phyloP scores from a whole-genome alignment of 1,140 invertebrate genomes.

The Ptiloglossa arizonensis region DNA sequence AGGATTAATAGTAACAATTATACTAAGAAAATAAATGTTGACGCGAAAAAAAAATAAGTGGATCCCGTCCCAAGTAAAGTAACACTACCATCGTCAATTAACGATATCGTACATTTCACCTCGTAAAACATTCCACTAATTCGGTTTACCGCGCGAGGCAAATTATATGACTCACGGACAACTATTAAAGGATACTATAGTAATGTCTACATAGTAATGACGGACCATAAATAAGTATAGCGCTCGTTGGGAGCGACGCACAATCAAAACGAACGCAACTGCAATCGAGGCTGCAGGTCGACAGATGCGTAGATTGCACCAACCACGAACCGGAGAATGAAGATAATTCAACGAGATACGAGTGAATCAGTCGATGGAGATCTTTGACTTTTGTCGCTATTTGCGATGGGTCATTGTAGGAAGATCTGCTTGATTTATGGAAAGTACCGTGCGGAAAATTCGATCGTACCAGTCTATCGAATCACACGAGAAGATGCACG shows the following conservation, averaged over 20 bases:
- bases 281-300: slow-evolving; percentile 17
- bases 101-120: no score
- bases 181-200: background rate
- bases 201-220: background rate
- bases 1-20: no score
- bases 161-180: background rate
- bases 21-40: no score
- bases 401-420: slow-evolving; percentile 42
- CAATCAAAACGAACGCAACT: slow-evolving; percentile 1
- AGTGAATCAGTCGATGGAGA: slow-evolving; percentile 51
- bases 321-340: slow-evolving; percentile 40
- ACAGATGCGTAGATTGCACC: slow-evolving; percentile 56
- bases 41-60: no score
- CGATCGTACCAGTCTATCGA: background rate
- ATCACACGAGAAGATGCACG: background rate
- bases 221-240: background rate
- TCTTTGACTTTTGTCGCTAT: slow-evolving; percentile 45
- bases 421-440: slow-evolving; percentile 34
- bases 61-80: no score
- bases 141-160: no score
- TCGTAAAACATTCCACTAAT: no score
- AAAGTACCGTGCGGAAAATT: slow-evolving; percentile 9
- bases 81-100: no score
- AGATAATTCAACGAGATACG: slow-evolving; percentile 58
- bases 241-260: background rate